Evolutionary conservation across 2,113 vertebrate species (phyloP).

Genomic region (Tetrao urogallus): DNA sequence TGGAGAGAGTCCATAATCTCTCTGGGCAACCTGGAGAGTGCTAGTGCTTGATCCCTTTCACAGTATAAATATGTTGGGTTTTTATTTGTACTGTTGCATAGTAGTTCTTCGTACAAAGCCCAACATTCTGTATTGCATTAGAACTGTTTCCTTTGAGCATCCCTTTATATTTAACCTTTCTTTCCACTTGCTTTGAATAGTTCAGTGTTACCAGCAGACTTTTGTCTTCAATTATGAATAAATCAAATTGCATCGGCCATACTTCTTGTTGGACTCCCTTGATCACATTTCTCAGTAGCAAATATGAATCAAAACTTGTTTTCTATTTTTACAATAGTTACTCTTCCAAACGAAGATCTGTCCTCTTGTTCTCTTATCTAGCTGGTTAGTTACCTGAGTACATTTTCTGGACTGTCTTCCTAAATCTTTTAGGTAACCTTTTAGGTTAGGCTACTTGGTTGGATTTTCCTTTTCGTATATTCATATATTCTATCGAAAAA

Average conservation of each 20-base stretch:
- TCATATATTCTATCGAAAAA: not conserved
- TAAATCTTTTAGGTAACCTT: not conserved
- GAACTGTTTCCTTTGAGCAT: not conserved
- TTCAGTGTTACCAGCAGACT: not conserved
- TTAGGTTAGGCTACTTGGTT: not conserved
- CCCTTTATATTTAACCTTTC: not conserved
- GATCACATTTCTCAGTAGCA: not conserved
- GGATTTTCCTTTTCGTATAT: not conserved
- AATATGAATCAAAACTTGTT: not conserved
- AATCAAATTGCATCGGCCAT: accelerated
- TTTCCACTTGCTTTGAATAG: not conserved
- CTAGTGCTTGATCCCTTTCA: not conserved
- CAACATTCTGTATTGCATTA: not conserved
- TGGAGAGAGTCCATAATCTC: not conserved
- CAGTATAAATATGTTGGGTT: too few relatives aligned
- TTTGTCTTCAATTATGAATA: not conserved
- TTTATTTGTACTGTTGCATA: accelerated
- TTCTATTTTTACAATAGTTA: not conserved
- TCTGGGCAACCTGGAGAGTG: too few relatives aligned
- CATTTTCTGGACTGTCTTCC: not conserved
- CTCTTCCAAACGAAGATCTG: not conserved
- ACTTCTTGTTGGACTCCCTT: not conserved
- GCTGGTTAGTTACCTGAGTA: not conserved
- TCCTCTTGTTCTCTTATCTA: not conserved
- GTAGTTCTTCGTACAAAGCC: not conserved